These are phyloP conservation scores for Ruditapes philippinarum DNA, from an alignment of 1,140 invertebrate genomes.

Conservation along the genomic window DNA sequence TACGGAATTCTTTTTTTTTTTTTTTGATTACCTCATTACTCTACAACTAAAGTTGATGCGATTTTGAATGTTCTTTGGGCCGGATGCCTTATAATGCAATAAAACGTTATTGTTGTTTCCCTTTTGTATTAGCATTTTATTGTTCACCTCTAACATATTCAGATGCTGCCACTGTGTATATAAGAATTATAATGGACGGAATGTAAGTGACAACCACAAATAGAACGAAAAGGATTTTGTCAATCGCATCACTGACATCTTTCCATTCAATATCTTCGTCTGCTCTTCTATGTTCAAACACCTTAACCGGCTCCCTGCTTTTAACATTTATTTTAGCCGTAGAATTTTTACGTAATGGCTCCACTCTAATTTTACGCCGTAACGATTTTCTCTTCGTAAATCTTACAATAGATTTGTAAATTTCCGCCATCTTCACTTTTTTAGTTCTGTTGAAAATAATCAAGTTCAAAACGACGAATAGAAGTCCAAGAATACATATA, in stretches of 20 bases:
- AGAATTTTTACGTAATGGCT: neutral
- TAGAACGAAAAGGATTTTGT: neutral
- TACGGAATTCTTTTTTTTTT: no score
- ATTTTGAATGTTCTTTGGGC: no score
- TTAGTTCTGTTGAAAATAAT: neutral
- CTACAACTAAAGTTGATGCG: no score
- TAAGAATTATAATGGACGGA: neutral
- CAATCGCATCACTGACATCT: conserved; percentile 16
- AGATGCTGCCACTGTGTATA: neutral
- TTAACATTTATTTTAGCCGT: neutral
- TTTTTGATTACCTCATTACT: no score
- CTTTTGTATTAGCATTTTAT: no score
- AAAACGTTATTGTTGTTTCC: no score
- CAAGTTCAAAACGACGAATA: conserved; percentile 21
- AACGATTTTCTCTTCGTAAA: neutral
- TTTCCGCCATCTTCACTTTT: neutral
- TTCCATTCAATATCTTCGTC: neutral
- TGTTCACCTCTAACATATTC: neutral
- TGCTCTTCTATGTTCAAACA: no score
- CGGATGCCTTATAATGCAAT: no score
- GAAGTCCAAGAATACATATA: neutral
- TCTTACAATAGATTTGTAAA: neutral
- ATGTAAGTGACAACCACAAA: neutral
- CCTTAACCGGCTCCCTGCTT: neutral
- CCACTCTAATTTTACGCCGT: neutral